Base-by-base conservation (phyloP, 2,888 invertebrate genomes). In the Lepidochrysops patricia region DNA sequence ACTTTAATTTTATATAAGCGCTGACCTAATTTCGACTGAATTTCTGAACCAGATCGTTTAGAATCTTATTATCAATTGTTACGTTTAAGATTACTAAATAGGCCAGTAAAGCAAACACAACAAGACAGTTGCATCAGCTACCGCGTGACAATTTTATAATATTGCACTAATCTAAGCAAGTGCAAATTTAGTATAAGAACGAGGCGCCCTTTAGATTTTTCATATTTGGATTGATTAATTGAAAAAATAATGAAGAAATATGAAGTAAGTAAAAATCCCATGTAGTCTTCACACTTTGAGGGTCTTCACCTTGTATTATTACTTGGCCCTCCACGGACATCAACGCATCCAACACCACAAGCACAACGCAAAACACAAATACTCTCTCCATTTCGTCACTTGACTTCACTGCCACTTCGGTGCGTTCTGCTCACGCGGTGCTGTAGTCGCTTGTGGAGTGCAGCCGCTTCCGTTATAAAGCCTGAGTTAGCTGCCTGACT, bases 381-480 rank as follows among this genome's bases (percentile, higher is more conserved):
- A 81, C 71, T 74, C 76, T 81, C 61, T 79, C 80, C 87, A 86
- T 84, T 67, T 66, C 68, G 67, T 68, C 70, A 68, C 64, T 67
- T 67, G 64, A 70, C 67, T 72, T 68, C 75, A 71, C 71, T 70
- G 60, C 67, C 67, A 70, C 68, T 66, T 63, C 68, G 56, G 48
- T 61, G 75, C 81, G 87, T 87, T 82, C 75, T 73, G 63, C 75
- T 73, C 68, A 72, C 71, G 70, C 68, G 79, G 66, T 79, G 77
- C 72, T 74, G 76, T 76, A 76, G 70, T 78, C 70, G 75, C 71
- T 72, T 83, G 70, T 88, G 87, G 66, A 72, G 71, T 71, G 65
- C 66, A 65, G 66, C 69, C 71, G 63, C 65, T 73, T 74, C 74
- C 77, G 76, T 82, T 87, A 83, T 85, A 87, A 82, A 77, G 79